Conservation (phyloP, 35 echinoderm and acorn worm genomes). For the Lytechinus pictus region DNA sequence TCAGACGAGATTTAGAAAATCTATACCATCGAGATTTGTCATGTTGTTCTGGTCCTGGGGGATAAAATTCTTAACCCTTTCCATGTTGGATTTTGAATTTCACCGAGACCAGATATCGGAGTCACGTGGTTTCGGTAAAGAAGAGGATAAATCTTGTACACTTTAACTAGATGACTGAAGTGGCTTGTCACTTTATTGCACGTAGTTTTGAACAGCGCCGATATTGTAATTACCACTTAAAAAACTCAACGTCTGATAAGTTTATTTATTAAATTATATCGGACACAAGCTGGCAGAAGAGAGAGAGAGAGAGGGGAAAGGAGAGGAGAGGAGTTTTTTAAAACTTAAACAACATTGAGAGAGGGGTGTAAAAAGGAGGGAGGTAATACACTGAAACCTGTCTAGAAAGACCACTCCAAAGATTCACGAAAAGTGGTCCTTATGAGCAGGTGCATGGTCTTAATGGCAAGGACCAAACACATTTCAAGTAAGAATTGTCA, state of each 20-base stretch:
- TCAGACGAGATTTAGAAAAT: neutral
- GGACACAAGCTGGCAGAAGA: neutral
- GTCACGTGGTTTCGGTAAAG: neutral
- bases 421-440: neutral
- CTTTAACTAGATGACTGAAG: neutral
- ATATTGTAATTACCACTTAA: neutral
- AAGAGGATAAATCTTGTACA: neutral
- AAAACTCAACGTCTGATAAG: neutral
- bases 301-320: neutral
- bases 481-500: too few relatives aligned
- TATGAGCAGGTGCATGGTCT: too few relatives aligned
- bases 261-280: neutral
- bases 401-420: too few relatives aligned
- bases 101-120: too few relatives aligned
- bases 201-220: neutral
- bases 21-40: neutral
- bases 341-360: neutral
- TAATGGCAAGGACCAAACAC: too few relatives aligned
- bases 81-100: too few relatives aligned
- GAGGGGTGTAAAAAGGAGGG: neutral
- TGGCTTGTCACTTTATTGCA: neutral
- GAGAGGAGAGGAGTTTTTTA: neutral
- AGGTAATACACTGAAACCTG: neutral
- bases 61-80: neutral
- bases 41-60: neutral